Evolutionary conservation across 2,113 vertebrate species (phyloP).

Genomic region (Hydrochoerus hydrochaeris): DNA sequence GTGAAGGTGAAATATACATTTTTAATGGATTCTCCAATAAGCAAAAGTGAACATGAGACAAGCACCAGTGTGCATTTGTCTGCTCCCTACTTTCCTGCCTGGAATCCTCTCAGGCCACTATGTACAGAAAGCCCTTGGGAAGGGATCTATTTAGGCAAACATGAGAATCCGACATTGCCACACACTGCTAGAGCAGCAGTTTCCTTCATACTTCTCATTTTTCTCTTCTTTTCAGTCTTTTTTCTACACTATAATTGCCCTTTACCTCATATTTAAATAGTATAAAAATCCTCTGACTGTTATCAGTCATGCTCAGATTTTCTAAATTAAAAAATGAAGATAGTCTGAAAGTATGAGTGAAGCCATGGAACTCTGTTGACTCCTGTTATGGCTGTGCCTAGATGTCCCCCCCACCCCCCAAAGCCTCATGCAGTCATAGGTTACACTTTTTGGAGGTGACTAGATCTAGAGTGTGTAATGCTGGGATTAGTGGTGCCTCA

Average conservation of each 20-base stretch:
- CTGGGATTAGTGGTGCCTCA: not conserved
- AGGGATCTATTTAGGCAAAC: conserved; percentile 64
- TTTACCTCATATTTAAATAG: not conserved
- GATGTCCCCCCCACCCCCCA: not conserved
- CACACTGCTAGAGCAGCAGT: conserved; percentile 60
- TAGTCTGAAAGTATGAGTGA: not conserved
- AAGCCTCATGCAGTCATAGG: not conserved
- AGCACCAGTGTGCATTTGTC: not conserved
- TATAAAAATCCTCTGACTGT: not conserved
- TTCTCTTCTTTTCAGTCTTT: conserved; percentile 2
- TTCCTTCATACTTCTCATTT: conserved; percentile 57
- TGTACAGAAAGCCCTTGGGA: conserved; percentile 58
- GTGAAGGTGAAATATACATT: conserved; percentile 50
- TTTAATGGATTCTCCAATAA: conserved; percentile 62
- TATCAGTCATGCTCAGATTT: not conserved
- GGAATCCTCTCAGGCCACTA: conserved; percentile 51
- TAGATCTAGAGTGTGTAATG: not conserved
- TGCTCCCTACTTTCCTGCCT: conserved; percentile 61
- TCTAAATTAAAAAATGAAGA: conserved; percentile 43
- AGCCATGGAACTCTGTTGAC: not conserved
- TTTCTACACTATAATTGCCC: conserved; percentile 26
- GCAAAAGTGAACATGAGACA: conserved; percentile 62
- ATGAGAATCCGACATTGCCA: conserved; percentile 43
- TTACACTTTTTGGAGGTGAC: not conserved
- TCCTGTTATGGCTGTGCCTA: not conserved